Evolutionary conservation across 2,113 vertebrate species (phyloP).

Genomic region (Bos javanicus): DNA sequence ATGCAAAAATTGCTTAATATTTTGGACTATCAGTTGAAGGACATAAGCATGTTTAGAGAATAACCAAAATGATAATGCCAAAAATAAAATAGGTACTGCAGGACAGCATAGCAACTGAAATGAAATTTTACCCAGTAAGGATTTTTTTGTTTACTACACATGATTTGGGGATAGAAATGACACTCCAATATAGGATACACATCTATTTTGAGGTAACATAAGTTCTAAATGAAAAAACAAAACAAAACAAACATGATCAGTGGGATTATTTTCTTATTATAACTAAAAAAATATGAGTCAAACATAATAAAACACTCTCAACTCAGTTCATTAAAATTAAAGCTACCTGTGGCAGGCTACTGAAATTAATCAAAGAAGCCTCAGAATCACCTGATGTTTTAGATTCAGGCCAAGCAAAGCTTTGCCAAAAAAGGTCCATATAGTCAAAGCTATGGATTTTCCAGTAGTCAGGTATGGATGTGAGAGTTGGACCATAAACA

Average conservation of each 20-base stretch:
- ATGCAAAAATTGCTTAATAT: slow-evolving; percentile 67
- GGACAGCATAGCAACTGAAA: neutral
- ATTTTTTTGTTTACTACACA: neutral
- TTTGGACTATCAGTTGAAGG: slow-evolving; percentile 72
- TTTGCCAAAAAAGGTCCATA: neutral
- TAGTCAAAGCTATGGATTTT: neutral
- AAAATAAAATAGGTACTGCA: slow-evolving; percentile 48
- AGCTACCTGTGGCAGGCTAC: neutral
- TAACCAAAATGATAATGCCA: slow-evolving; percentile 46
- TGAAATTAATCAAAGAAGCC: neutral
- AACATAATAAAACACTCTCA: neutral
- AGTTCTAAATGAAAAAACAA: neutral
- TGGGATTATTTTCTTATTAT: neutral
- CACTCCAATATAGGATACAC: neutral
- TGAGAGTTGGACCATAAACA: neutral
- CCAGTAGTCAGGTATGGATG: neutral
- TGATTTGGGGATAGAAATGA: neutral
- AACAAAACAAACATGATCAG: slow-evolving; percentile 11
- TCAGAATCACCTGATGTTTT: neutral
- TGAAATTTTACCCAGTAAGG: neutral
- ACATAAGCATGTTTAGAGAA: slow-evolving; percentile 58
- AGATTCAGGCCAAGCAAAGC: neutral
- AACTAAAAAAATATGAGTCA: neutral
- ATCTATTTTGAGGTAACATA: neutral
- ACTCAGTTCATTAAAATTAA: neutral